phyloP scores from a whole-genome alignment of 35 echinoderm and acorn worm species.

The Chiridota heheva region DNA sequence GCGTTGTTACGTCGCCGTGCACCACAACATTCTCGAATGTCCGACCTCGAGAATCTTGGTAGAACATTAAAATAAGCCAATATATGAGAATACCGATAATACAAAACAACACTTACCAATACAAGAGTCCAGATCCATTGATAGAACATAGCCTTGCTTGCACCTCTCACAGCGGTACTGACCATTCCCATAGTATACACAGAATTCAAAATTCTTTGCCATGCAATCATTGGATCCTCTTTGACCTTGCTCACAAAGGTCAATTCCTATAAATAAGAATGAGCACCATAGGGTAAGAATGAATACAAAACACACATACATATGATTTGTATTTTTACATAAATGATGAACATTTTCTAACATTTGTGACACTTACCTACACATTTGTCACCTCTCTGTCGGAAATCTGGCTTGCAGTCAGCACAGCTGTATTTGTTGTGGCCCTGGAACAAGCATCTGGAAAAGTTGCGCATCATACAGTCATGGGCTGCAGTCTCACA shows the following conservation, averaged over 20 bases:
- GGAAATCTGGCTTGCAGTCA: background rate
- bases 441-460: background rate
- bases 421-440: background rate
- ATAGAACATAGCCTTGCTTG: background rate
- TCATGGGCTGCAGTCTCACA: slow-evolving; percentile 1
- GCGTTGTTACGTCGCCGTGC: too few species aligned
- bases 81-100: too few species aligned
- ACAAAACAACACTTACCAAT: background rate
- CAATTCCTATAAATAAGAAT: too few species aligned
- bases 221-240: background rate
- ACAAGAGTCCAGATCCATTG: background rate
- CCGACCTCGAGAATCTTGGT: too few species aligned
- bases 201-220: background rate
- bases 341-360: background rate
- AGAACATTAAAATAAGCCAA: too few species aligned
- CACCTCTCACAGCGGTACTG: slow-evolving; percentile 2
- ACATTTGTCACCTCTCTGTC: background rate
- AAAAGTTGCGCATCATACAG: background rate
- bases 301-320: too few species aligned
- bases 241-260: background rate
- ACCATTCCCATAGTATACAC: slow-evolving; percentile 1
- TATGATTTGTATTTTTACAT: too few species aligned
- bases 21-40: too few species aligned
- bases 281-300: too few species aligned
- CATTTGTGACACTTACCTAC: background rate